A percentile compares a stretch with the other conserved stretches of the same genome.
These are phyloP conservation scores for Corynorhinus townsendii DNA, from an alignment of 2,113 vertebrate genomes.

Conservation along the genomic window DNA sequence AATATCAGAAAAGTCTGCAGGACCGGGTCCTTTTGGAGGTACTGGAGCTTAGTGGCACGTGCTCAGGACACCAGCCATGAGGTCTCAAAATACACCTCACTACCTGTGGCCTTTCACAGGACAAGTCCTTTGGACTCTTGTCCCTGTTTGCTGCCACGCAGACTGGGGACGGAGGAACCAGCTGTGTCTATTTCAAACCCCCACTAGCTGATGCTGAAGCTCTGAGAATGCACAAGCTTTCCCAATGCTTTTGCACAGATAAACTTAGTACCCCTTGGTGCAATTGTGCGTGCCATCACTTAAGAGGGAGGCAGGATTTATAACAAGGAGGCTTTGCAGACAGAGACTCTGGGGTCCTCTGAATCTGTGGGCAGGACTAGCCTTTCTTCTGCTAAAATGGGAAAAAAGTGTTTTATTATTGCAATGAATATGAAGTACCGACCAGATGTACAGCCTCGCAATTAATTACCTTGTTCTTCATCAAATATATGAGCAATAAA, in stretches of 20 bases:
- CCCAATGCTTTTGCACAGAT: conserved; percentile 72
- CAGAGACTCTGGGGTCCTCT: conserved; percentile 81
- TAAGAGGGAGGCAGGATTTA: conserved; percentile 83
- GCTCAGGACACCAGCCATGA: not conserved
- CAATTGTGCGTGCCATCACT: conserved; percentile 81
- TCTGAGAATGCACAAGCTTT: conserved; percentile 45
- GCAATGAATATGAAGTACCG: conserved; percentile 68
- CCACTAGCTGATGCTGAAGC: conserved; percentile 10
- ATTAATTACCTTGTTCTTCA: conserved; percentile 73
- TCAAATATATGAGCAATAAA: conserved; percentile 70
- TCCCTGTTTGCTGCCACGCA: conserved; percentile 35
- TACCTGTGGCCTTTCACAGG: conserved; percentile 29
- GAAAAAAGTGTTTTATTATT: conserved; percentile 74
- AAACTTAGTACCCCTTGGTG: conserved; percentile 78
- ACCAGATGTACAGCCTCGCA: conserved; percentile 64
- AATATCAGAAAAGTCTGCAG: conserved; percentile 24
- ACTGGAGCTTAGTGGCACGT: not conserved
- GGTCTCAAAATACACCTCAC: not conserved
- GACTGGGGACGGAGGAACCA: not conserved
- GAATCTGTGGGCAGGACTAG: conserved; percentile 80
- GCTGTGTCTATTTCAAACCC: conserved; percentile 19
- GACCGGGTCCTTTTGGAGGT: not conserved
- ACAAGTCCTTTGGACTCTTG: conserved; percentile 19
- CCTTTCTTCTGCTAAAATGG: conserved; percentile 77
- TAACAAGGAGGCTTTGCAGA: conserved; percentile 77